Evolutionary conservation across 2,888 invertebrate genomes (phyloP).

Genomic region (Psylliodes chrysocephalus): DNA sequence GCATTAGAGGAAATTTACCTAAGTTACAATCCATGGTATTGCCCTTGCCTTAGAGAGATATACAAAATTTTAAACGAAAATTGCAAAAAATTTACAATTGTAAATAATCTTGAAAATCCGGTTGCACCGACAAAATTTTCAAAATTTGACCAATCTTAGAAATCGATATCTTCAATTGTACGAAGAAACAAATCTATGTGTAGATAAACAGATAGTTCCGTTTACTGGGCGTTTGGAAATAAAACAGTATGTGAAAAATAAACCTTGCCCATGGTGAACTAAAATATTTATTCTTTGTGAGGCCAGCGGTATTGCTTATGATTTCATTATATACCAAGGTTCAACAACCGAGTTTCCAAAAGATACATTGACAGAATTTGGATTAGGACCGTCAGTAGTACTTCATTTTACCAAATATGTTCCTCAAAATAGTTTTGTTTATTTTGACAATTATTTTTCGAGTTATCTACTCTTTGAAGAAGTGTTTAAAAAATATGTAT

Average conservation of each 20-base stretch:
- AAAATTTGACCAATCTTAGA: not conserved
- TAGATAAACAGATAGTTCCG: too few species aligned
- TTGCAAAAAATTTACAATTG: not conserved
- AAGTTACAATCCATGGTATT: too few species aligned
- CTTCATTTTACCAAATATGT: not conserved
- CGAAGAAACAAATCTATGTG: not conserved
- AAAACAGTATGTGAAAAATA: not conserved
- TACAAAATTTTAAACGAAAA: too few species aligned
- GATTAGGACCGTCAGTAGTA: not conserved
- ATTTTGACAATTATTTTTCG: too few species aligned
- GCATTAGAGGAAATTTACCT: too few species aligned
- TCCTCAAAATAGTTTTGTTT: not conserved
- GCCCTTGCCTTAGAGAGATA: too few species aligned
- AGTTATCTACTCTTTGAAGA: conserved; percentile 6
- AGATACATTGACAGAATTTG: not conserved
- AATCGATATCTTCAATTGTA: not conserved
- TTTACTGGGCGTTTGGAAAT: too few species aligned
- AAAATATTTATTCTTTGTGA: too few species aligned
- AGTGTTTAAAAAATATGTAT: not conserved
- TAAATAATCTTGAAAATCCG: not conserved
- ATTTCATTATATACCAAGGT: too few species aligned
- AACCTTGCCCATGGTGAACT: not conserved
- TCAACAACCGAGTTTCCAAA: too few species aligned
- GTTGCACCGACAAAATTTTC: not conserved
- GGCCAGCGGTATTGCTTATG: too few species aligned